Base-by-base conservation (phyloP, 1,140 invertebrate genomes). In the Brachionus manjavacas region DNA sequence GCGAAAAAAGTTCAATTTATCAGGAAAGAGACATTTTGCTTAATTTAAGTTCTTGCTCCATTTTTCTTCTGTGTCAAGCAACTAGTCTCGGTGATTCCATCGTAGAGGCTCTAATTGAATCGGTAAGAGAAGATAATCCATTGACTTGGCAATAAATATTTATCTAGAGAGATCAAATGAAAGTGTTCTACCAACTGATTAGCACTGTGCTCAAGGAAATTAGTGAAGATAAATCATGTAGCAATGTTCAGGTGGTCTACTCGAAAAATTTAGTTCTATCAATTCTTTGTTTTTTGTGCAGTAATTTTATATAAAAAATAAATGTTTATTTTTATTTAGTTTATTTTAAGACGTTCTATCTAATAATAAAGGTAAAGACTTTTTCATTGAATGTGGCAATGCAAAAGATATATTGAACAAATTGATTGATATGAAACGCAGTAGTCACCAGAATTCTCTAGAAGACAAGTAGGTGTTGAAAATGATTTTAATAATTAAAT, bases 1-100 rank as follows among this genome's bases (percentile, higher is more conserved):
- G 41, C 16, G 20, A 46, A 12, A 76, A 76, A 7, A 76, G 43
- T 49, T 76, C 72, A 23, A 76, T 76, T 76, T 76, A 49, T 46
- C 72, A 76, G 49, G 72, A 76, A 35, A 76, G 72, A 76, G 72
- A 76, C 23, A 49, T 76, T 49, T 49, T 76, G 23, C 72, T 76
- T 14, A 76, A 76, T 35, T 25, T 76, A 23, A 76, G 72, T 28
- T 76, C 72, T 25, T 76, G 72, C 43, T 76, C 72, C 49, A 49
- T 76, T 14, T 76, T 76, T 76, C 31, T 76, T 20, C 41, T 76
- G 23, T 76, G 72, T n/a, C 16, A 76, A 76, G 39, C 43, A 28
- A 76, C 72, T 4, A 76, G 20, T 20, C 41, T 25, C 28, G 41
- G 41, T 4, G 72, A 76, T 8, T 76, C 72, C 0, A 28, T 76